A percentile compares a stretch with the other conserved stretches of the same genome.
Conservation (phyloP, 2,888 invertebrate species). For the Sesia apiformis region DNA sequence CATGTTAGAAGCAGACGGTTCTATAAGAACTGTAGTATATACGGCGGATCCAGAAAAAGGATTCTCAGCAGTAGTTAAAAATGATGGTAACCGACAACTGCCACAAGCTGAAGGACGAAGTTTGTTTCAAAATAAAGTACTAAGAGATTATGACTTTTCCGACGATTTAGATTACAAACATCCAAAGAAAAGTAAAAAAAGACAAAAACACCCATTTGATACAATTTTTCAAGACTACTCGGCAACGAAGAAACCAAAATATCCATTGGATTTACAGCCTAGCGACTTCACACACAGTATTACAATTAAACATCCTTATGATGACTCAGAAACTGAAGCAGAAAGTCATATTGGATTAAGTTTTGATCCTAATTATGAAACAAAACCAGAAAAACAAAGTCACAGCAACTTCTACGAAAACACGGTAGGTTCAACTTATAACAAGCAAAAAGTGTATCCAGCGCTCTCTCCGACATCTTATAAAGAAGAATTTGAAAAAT, state of each 20-base stretch:
- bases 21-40: constrained; percentile 75
- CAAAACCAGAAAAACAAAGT: constrained; percentile 46
- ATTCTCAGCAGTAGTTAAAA: constrained; percentile 73
- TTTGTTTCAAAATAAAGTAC: constrained; percentile 40
- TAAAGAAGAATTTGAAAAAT: constrained; percentile 44
- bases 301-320: constrained; percentile 51
- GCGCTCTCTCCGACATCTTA: constrained; percentile 31
- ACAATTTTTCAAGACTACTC: constrained; percentile 35
- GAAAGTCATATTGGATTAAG: constrained; percentile 50
- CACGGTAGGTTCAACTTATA: constrained; percentile 35
- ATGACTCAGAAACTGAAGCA: constrained; percentile 37
- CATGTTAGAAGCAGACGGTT: constrained; percentile 79
- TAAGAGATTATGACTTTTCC: constrained; percentile 49
- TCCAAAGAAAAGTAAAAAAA: constrained; percentile 35
- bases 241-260: constrained; percentile 37
- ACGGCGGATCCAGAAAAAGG: constrained; percentile 73
- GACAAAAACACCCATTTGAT: constrained; percentile 37
- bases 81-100: constrained; percentile 37
- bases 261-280: constrained; percentile 43
- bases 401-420: constrained; percentile 31
- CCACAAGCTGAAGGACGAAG: constrained; percentile 16
- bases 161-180: constrained; percentile 32
- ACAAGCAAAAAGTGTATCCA: constrained; percentile 18
- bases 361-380: constrained; percentile 56
- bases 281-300: constrained; percentile 58